Base-by-base conservation (phyloP, 64 coral and sea anemone genomes). In the Hydrozoanthus tunicans region DNA sequence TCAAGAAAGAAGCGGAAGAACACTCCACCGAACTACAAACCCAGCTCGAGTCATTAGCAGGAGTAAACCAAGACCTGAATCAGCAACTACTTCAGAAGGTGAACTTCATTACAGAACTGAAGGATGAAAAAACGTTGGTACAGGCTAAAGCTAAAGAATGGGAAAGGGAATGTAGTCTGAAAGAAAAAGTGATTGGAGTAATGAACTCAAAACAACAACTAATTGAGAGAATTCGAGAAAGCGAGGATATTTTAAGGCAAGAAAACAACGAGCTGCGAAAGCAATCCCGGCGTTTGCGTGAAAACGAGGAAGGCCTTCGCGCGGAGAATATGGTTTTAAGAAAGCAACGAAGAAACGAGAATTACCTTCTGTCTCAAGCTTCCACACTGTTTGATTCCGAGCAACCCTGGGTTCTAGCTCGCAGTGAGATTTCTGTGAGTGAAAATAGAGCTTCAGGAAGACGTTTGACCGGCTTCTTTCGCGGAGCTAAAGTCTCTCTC, bases 221-320 rank as follows among this genome's bases (percentile, higher is more conserved):
- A 9, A 72, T 88, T 12, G 70, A 88, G 17, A 70, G 84, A 4
- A 88, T 88, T 74, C 55, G 69, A 61, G 84, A 88, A 14, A 88
- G 84, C 54, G 84, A 88, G n/a, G 56, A 32, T 62, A 73, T 88
- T 14, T 43, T 88, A 56, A 88, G 84, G 26, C 73, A 88, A 32
- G 84, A 88, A 11, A 88, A 88, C 24, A 88, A 88, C 69, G 84
- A 88, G 68, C 13, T 88, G n/a, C 70, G 84, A 32, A 88, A 88
- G 26, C 84, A 88, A 5, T 88, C 70, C 53, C 20, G 84, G 25
- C 84, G 69, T 6, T 12, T 73, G 23, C 70, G 67, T 20, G 84
- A 88, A 25, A 88, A 75, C 51, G 84, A 88, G 20, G 84, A 88
- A 32, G 60, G 84, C 11, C 70, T 88, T 7, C 54, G 84, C 73